Percentiles rank a stretch among this genome's conserved stretches.
Evolutionary conservation across 53 echinoderm and acorn worm species (phyloP).

Genomic region (Hippasteria phrygiana): DNA sequence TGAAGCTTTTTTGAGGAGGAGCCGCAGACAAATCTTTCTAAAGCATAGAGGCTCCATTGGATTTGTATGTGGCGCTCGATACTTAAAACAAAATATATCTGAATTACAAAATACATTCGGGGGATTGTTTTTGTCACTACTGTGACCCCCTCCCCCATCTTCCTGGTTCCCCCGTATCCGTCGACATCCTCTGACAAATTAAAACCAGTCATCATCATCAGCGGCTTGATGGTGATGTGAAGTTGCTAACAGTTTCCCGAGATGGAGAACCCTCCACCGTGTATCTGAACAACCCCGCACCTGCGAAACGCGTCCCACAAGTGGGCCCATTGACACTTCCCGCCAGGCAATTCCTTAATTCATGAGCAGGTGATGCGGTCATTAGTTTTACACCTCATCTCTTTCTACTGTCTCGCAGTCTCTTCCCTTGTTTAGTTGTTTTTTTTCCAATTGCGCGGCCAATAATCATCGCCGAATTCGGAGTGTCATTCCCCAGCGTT

Average conservation of each 20-base stretch:
- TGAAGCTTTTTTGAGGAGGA: too few relatives aligned
- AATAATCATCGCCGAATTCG: constrained; percentile 12
- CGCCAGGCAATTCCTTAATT: constrained; percentile 34
- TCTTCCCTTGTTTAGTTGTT: not conserved
- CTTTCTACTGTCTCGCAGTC: not conserved
- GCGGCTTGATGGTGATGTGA: constrained; percentile 10
- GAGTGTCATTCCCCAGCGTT: not conserved
- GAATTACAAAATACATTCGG: constrained; percentile 2
- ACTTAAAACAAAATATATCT: not conserved
- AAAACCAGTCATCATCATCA: constrained; percentile 6
- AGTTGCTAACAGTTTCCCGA: not conserved
- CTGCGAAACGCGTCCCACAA: constrained; percentile 32
- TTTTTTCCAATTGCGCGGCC: constrained; percentile 19
- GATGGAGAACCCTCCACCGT: constrained; percentile 35
- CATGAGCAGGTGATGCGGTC: constrained; percentile 42
- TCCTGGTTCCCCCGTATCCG: too few relatives aligned
- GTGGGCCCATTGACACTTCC: constrained; percentile 44
- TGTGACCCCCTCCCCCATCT: not conserved
- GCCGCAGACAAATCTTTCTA: too few relatives aligned
- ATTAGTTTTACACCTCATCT: constrained; percentile 29
- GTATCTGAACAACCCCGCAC: constrained; percentile 37
- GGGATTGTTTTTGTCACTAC: not conserved
- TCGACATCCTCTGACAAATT: not conserved
- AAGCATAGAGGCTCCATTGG: too few relatives aligned
- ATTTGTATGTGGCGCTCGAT: not conserved